Conservation (phyloP, 2,797 vertebrate genomes). For the Sebastes hopkinsi region DNA sequence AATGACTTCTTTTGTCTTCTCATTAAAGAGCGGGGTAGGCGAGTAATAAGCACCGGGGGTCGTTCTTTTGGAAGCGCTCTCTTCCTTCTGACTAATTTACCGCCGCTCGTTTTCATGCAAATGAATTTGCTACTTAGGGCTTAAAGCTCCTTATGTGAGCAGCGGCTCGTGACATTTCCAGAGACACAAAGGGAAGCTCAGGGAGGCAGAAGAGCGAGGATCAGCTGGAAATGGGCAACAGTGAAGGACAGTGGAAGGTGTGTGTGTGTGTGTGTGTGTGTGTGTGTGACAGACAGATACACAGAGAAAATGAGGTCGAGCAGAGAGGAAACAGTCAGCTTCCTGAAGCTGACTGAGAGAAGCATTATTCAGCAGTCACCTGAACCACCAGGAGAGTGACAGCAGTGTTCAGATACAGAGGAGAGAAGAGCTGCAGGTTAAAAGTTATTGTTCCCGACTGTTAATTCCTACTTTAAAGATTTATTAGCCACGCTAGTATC, state of each 20-base stretch:
- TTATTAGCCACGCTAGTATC: background rate
- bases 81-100: conserved; percentile 39
- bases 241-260: background rate
- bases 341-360: background rate
- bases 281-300: background rate
- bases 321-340: conserved; percentile 1
- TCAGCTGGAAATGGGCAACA: background rate
- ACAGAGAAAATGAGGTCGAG: conserved; percentile 12
- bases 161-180: conserved; percentile 39
- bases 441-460: background rate
- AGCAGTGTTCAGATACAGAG: background rate
- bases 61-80: conserved; percentile 22
- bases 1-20: conserved; percentile 63
- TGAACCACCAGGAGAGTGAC: background rate
- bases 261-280: background rate
- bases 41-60: conserved; percentile 21
- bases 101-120: conserved; percentile 41
- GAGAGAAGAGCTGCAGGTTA: background rate
- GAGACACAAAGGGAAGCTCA: background rate
- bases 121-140: conserved; percentile 43
- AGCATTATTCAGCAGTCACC: conserved; percentile 2
- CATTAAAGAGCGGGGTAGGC: conserved; percentile 33
- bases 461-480: background rate
- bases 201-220: background rate
- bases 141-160: conserved; percentile 39